Base-by-base conservation (phyloP, 2,113 vertebrate genomes). In the Pelecanus crispus region DNA sequence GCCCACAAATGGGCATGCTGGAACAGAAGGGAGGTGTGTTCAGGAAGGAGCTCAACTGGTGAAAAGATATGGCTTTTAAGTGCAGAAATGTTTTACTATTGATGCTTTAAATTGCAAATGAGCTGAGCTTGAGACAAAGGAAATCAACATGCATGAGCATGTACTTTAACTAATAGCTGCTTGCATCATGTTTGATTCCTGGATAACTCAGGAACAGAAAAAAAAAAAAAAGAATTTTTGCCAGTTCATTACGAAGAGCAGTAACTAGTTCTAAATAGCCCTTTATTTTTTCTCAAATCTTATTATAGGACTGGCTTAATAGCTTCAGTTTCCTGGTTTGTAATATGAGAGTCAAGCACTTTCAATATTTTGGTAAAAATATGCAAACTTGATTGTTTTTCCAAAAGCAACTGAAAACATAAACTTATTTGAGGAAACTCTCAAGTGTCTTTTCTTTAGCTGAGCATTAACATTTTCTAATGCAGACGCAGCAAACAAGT, bases 361-460 rank as follows among this genome's bases (percentile, higher is more conserved):
- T 85, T 61, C 65, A 92, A 58, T 95, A 62, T 86, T 95, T 94
- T 82, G 85, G 58, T 85, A 79, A 94, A 88, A 96, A 80, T 65
- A 82, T 24, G 53, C 74, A 82, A 77, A 73, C 25, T 81, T 87
- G 55, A 91, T 92, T 89, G 65, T 74, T 95, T 92, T 95, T 82
- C 66, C 61, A 36, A 85, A 82, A 85, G 34, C 44, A 77, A 44
- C 71, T n/a, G 53, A 72, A 95, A 95, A 29, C 44, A 83, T 32
- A 63, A 86, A 96, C 66, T 75, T 87, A 70, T 80, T 80, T 77
- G 81, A 70, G 62, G 74, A 70, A 95, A 88, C 25, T 68, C 53
- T 93, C 66, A 82, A 75, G 45, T 82, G 62, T 18, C 65, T 85
- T 84, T 71, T 84, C 91, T 63, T 85, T 24, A 83, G 74, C 53